Conservation (phyloP, 2,888 invertebrate species). For the Pardosa pseudoannulata region DNA sequence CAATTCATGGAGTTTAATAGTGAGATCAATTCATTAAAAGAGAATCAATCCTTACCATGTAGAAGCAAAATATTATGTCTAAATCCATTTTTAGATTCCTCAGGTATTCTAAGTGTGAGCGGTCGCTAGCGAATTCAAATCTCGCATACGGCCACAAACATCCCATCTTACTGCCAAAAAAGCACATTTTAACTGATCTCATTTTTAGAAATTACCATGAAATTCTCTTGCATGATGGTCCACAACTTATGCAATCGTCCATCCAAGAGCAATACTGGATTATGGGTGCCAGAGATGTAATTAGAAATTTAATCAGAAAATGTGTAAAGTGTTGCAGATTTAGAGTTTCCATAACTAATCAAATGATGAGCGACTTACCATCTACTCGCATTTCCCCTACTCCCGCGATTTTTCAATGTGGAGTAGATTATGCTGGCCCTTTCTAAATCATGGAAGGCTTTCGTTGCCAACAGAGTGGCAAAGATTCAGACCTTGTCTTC, state of each 20-base stretch:
- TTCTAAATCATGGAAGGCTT: not conserved
- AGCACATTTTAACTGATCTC: not conserved
- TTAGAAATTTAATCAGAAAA: slow-evolving; percentile 18
- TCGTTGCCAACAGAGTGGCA: no score
- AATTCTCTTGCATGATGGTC: slow-evolving; percentile 9
- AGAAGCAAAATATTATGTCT: no score
- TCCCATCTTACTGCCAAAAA: slow-evolving; percentile 13
- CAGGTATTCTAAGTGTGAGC: not conserved
- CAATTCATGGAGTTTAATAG: slow-evolving; percentile 21
- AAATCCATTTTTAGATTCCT: not conserved
- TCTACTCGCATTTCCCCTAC: not conserved
- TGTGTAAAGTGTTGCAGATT: slow-evolving; percentile 11
- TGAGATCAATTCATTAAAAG: not conserved
- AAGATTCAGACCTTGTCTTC: no score
- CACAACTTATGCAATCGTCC: no score
- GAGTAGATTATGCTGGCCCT: not conserved
- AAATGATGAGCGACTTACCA: slow-evolving; percentile 12
- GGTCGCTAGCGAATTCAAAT: no score
- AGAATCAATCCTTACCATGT: not conserved
- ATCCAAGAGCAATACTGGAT: no score
- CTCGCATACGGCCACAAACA: not conserved
- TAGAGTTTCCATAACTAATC: not conserved
- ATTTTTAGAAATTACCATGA: no score
- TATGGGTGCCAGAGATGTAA: not conserved
- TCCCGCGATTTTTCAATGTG: not conserved